phyloP scores from a whole-genome alignment of 2,888 invertebrate species.

The Abrostola tripartita region DNA sequence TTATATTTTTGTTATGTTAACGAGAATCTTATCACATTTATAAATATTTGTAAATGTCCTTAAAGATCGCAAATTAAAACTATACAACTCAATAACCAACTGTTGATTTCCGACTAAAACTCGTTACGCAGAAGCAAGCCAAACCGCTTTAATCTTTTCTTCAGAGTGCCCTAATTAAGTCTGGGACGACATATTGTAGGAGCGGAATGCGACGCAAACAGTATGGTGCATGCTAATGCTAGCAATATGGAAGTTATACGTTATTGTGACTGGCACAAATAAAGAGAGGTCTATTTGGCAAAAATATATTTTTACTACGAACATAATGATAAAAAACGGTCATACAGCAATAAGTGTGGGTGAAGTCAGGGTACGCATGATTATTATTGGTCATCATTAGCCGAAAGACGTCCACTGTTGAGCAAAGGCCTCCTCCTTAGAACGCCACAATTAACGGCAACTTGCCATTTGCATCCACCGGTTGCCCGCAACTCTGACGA shows the following conservation, averaged over 20 bases:
- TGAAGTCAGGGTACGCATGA: no score
- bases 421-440: no score
- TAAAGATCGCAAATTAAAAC: neutral
- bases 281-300: no score
- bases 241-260: neutral
- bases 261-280: neutral
- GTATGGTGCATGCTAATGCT: conserved; percentile 26
- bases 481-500: neutral
- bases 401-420: no score
- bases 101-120: conserved; percentile 15
- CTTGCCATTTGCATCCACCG: no score
- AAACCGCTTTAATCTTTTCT: conserved; percentile 19
- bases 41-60: neutral
- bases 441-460: no score
- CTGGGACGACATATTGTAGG: conserved; percentile 16
- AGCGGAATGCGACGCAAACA: conserved; percentile 22
- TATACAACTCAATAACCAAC: neutral
- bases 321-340: no score
- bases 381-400: no score
- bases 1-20: no score
- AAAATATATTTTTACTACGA: no score
- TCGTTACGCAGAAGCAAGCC: conserved; percentile 8
- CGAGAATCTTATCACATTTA: no score
- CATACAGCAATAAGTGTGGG: no score
- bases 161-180: conserved; percentile 35